Base-by-base conservation (phyloP, 1,140 invertebrate species). In the Periplaneta americana region DNA sequence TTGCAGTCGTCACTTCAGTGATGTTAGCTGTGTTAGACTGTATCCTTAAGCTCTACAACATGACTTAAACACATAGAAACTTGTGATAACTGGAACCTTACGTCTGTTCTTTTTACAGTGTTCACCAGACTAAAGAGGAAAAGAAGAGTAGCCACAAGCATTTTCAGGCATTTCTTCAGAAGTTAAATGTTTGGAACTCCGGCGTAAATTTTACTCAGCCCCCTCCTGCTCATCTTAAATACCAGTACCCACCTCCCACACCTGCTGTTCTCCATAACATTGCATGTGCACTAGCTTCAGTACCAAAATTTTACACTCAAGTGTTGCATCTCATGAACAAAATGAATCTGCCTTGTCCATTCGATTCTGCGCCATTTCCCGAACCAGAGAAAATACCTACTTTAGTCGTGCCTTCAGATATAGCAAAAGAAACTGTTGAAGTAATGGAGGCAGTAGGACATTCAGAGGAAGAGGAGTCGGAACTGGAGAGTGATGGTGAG, bases 281-380 rank as follows among this genome's bases (percentile, higher is more conserved):
- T 83, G 91, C 93, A 10, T 91, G 94, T 87, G 91, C 93, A 76
- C 87, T 98, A 75, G 90, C 94, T 80, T 90, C 90, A 66, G 92
- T 96, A 84, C 94, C 94, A 75, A 92, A 93, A 84, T 96, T 98
- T 87, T 98, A 98, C 86, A 93, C 91, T 33, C 97, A 94, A 88
- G 89, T 96, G 10, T 86, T 98, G 77, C 97, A 98, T 91, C 90
- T 99, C 36, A 98, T 98, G 97, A 98, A 98, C 86, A 97, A 95
- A 89, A 98, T 99, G 96, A 96, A 95, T 88, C 86, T 98, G 75
- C 94, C 95, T 39, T 92, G 93, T 81, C 97, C 97, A n/a, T 98
- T 98, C 89, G 91, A 92, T 48, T 86, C 89, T 85, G 86, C 92
- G 82, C 22, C 78, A 32, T 82, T 74, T 31, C 78, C 37, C 15